phyloP scores from a whole-genome alignment of 2,113 vertebrate species.

The Tamias sibiricus region DNA sequence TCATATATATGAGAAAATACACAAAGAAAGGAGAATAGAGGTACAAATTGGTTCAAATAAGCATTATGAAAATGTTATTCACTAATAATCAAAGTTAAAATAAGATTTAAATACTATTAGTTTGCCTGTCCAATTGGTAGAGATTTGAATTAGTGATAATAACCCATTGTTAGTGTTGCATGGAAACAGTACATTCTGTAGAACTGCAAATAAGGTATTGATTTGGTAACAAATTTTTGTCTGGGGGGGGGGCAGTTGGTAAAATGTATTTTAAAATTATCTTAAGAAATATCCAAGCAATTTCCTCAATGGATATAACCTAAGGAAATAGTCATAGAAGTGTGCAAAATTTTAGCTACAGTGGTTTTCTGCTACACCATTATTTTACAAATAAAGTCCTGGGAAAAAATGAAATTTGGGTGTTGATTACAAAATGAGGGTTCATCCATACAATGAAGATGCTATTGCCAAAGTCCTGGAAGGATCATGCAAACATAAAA shows the following conservation, averaged over 20 bases:
- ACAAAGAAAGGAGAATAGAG: constrained; percentile 65
- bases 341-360: constrained; percentile 50
- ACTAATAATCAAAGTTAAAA: constrained; percentile 47
- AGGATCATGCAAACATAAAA: not conserved
- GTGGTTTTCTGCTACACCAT: constrained; percentile 34
- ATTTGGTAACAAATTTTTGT: constrained; percentile 54
- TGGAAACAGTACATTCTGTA: not conserved
- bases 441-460: not conserved
- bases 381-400: constrained; percentile 42
- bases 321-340: constrained; percentile 14
- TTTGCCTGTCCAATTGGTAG: constrained; percentile 40
- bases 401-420: constrained; percentile 2
- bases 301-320: constrained; percentile 49
- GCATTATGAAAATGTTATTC: constrained; percentile 55
- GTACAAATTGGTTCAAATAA: constrained; percentile 60
- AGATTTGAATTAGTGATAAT: not conserved
- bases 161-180: not conserved
- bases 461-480: not conserved
- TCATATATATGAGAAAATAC: constrained; percentile 70
- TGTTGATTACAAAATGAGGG: not conserved
- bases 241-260: not conserved
- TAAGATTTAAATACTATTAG: not conserved
- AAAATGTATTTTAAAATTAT: constrained; percentile 50
- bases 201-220: not conserved
- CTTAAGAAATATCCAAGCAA: constrained; percentile 63